Evolutionary conservation across 2,113 vertebrate genomes (phyloP), one percentile per base, ranked within the genome.

Genomic region (Chlorodrepanis virens): DNA sequence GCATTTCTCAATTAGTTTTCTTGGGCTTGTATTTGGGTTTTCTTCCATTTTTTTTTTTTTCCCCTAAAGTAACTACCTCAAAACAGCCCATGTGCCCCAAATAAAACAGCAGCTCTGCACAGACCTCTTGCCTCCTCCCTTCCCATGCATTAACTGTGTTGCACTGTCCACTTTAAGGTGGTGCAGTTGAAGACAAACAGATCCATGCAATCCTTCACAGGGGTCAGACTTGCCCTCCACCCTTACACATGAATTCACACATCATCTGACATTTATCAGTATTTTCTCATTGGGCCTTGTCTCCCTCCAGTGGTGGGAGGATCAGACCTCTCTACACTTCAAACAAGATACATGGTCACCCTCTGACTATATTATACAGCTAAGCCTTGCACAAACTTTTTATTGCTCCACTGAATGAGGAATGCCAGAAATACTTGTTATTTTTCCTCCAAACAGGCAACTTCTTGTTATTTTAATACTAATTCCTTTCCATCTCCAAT

Each of bases 221-320:
- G 14, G 4, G 21, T 42, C 39, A 78, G 25, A 39, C 8, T 72
- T 21, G 13, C 21, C 61, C 53, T 70, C 50, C 52, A 3, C 19
- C 54, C 61, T 83, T 42, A 40, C 13, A 33, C 18, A 1, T 8
- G 37, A 70, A 61, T 79, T 54, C 63, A 17, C 35, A 31, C 22
- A 49, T 19, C 28, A 49, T 19, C 28, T 77, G 52, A 61, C 42
- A 31, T 22, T n/a, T 68, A 21, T 20, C 45, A 21, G 37, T 76
- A 60, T 88, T 67, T n/a, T 95, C 94, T 95, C 13, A 0, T 40
- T 90, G 82, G 94, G 74, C 35, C 82, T 91, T 94, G 96, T 83
- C 94, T 92, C 85, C 96, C 93, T 86, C 92, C 87, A 96, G 85
- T 85, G 90, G 92, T 3, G 0, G 85, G 61, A 90, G 71, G 28